Conservation (phyloP, 2,797 vertebrate species). For the Sebastes steindachneri region DNA sequence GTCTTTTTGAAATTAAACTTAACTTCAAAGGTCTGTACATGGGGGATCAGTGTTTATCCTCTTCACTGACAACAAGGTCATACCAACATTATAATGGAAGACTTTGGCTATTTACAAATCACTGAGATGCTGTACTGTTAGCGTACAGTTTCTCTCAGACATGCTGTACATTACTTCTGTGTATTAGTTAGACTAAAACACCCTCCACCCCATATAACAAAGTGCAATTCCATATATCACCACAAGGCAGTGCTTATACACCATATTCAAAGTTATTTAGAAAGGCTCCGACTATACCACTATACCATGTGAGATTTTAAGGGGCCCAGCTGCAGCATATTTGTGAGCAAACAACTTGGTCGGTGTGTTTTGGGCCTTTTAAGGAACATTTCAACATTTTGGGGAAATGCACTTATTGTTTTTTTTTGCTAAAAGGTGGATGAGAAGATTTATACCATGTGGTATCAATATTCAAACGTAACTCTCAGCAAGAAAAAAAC, state of each 20-base stretch:
- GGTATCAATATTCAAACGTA: not conserved
- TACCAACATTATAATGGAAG: constrained; percentile 90
- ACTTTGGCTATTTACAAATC: constrained; percentile 80
- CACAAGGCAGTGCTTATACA: constrained; percentile 52
- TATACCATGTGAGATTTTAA: not conserved
- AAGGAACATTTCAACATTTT: not conserved
- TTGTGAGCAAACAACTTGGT: constrained; percentile 11
- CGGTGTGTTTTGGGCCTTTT: constrained; percentile 1
- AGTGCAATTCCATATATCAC: constrained; percentile 70
- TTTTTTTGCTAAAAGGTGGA: not conserved
- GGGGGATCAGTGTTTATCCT: constrained; percentile 62
- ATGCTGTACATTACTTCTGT: constrained; percentile 68
- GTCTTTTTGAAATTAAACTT: constrained; percentile 78
- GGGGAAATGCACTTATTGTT: not conserved
- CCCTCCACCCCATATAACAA: constrained; percentile 53
- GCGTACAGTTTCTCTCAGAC: constrained; percentile 55
- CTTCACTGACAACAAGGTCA: constrained; percentile 66
- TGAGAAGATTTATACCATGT: no score
- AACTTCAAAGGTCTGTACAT: constrained; percentile 84
- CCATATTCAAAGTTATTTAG: constrained; percentile 38
- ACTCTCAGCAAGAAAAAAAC: not conserved
- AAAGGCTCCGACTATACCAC: constrained; percentile 30
- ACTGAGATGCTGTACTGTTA: constrained; percentile 57
- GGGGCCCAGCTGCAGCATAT: constrained; percentile 16
- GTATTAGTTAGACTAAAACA: constrained; percentile 44